Conservation (phyloP, 2,888 invertebrate species). For the Atethmia centrago region DNA sequence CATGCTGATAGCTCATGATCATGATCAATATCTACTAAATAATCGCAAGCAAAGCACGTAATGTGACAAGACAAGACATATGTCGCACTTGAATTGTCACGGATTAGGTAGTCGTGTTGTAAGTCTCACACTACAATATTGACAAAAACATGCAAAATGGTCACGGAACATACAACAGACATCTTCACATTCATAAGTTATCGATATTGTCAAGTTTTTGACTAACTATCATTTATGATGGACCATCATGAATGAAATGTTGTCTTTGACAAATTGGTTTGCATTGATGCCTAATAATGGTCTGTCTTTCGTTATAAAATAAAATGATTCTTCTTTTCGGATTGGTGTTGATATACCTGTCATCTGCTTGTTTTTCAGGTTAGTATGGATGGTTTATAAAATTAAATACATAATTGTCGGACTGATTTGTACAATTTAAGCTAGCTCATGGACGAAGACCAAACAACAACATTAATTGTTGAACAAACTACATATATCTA, state of each 20-base stretch:
- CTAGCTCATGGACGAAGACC: too few species aligned
- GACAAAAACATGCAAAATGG: slow-evolving; percentile 9
- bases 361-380: neutral
- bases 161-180: slow-evolving; percentile 9
- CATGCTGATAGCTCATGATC: neutral
- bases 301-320: too few species aligned
- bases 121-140: slow-evolving; percentile 3
- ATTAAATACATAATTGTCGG: neutral
- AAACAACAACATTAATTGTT: neutral
- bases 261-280: neutral
- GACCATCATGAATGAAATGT: neutral
- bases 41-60: slow-evolving; percentile 1
- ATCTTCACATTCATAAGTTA: slow-evolving; percentile 17
- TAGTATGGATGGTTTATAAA: too few species aligned
- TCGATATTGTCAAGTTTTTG: neutral
- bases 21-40: slow-evolving; percentile 7
- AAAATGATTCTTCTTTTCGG: neutral
- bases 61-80: slow-evolving; percentile 12
- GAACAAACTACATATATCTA: too few species aligned
- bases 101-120: slow-evolving; percentile 15
- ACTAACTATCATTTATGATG: neutral
- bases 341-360: neutral
- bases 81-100: slow-evolving; percentile 7
- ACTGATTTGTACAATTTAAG: too few species aligned
- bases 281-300: neutral